Percentiles rank a stretch among this genome's conserved stretches.
Evolutionary conservation across 2,888 invertebrate species (phyloP).

Genomic region (Leptogaster cylindrica): DNA sequence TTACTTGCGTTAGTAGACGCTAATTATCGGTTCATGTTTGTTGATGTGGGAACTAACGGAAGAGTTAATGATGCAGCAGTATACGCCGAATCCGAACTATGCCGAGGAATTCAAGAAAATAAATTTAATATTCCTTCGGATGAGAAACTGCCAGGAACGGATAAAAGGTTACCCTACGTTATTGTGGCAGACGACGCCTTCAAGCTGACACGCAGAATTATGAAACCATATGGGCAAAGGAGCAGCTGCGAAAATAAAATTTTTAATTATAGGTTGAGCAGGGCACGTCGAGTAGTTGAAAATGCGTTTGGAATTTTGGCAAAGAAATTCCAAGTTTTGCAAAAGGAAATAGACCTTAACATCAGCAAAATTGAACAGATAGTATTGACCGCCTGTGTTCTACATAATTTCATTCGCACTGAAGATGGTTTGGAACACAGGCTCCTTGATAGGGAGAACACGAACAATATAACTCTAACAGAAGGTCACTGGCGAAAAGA

Average conservation of each 20-base stretch:
- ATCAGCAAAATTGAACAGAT: neutral
- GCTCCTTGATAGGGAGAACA: neutral
- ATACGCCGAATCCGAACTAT: neutral
- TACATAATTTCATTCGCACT: neutral
- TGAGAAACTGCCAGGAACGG: conserved; percentile 16
- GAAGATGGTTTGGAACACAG: neutral
- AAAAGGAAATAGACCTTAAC: neutral
- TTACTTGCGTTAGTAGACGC: conserved; percentile 49
- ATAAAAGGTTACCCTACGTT: conserved; percentile 27
- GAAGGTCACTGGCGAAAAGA: neutral
- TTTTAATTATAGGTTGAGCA: neutral
- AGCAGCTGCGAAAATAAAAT: neutral
- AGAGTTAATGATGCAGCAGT: conserved; percentile 44
- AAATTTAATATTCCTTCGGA: conserved; percentile 18
- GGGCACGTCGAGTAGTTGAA: neutral
- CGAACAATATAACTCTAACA: neutral
- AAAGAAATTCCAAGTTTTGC: neutral
- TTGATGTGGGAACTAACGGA: conserved; percentile 49
- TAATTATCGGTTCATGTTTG: conserved; percentile 46
- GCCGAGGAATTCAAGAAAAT: neutral
- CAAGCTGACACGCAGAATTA: conserved; percentile 35
- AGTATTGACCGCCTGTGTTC: neutral
- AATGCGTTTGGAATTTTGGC: too few species aligned
- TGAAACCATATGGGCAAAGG: conserved; percentile 42
- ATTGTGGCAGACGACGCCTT: conserved; percentile 47